Evolutionary conservation across 1,140 invertebrate species (phyloP).

Genomic region (Leptopilina boulardi): DNA sequence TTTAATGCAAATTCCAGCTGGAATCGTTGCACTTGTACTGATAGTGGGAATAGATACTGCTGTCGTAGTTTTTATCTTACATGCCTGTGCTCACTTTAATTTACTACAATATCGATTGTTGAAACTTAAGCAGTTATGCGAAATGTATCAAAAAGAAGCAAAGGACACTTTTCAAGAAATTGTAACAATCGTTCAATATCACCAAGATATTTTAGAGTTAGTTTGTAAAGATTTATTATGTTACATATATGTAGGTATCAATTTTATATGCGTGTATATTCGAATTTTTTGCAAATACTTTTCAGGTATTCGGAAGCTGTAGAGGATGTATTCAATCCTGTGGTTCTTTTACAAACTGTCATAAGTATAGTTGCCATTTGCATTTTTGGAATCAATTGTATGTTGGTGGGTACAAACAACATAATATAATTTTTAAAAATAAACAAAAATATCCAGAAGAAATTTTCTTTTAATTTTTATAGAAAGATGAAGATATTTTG

Average conservation of each 20-base stretch:
- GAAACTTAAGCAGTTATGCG: not conserved
- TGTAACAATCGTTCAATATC: not conserved
- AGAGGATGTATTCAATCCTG: constrained; percentile 1
- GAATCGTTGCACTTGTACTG: not conserved
- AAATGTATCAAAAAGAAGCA: not conserved
- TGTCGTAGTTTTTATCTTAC: constrained; percentile 19
- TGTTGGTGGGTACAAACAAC: constrained; percentile 25
- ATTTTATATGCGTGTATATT: not conserved
- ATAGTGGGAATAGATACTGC: constrained; percentile 38
- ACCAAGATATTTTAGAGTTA: not conserved
- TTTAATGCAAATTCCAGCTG: not conserved
- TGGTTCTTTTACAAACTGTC: constrained; percentile 38
- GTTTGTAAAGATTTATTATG: not conserved
- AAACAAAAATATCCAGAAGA: too few species aligned
- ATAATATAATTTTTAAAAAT: too few species aligned
- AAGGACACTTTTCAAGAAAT: not conserved
- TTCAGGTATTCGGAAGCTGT: constrained; percentile 6
- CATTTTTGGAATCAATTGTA: constrained; percentile 37
- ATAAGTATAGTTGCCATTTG: constrained; percentile 40
- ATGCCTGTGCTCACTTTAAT: constrained; percentile 37
- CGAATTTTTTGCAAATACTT: not conserved
- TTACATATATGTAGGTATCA: too few species aligned
- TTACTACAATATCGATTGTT: not conserved
- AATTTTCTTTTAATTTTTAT: not conserved
- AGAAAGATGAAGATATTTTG: not conserved